These are phyloP conservation scores for Opisthograptis luteolata DNA, from an alignment of 2,888 invertebrate species.

Conservation along the genomic window DNA sequence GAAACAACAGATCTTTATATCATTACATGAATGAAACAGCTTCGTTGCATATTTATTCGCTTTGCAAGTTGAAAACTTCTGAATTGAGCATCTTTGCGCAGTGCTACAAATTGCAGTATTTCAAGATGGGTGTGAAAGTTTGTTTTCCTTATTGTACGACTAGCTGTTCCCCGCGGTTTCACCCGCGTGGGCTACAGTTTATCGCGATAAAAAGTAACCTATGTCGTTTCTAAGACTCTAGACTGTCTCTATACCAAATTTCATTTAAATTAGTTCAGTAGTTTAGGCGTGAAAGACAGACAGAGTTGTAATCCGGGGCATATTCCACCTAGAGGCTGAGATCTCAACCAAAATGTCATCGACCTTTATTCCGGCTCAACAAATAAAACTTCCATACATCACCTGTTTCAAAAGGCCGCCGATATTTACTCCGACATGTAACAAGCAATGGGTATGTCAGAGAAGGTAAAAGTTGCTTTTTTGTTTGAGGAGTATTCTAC, in stretches of 20 bases:
- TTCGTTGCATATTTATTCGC: conserved; percentile 1
- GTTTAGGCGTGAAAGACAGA: no score
- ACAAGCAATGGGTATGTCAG: not conserved
- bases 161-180: no score
- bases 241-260: no score
- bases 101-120: no score
- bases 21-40: conserved; percentile 6
- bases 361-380: not conserved
- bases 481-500: not conserved
- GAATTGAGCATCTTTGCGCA: no score
- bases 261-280: no score
- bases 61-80: conserved; percentile 6
- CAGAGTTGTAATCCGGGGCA: no score
- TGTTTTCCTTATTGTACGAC: no score
- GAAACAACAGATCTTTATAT: conserved; percentile 16
- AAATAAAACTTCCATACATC: not conserved
- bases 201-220: no score
- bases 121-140: no score
- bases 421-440: not conserved
- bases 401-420: not conserved
- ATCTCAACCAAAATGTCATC: conserved; percentile 1
- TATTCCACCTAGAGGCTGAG: not conserved
- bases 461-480: not conserved
- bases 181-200: no score
- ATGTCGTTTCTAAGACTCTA: no score